These are phyloP conservation scores for Eupeodes latifasciatus DNA, from an alignment of 2,888 invertebrate genomes.

Conservation along the genomic window DNA sequence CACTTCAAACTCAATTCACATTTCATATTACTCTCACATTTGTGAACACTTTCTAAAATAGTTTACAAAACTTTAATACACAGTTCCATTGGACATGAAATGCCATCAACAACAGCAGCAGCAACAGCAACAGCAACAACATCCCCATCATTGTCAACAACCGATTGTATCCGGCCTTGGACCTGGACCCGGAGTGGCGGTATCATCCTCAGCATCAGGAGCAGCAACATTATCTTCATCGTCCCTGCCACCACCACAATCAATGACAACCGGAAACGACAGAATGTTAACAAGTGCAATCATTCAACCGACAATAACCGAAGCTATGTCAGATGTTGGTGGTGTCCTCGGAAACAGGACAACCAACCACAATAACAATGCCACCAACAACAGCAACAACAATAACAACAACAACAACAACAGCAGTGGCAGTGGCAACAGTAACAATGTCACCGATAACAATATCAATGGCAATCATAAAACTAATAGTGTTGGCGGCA, in stretches of 20 bases:
- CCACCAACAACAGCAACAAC: slow-evolving; percentile 55
- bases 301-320: slow-evolving; percentile 78
- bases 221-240: not conserved
- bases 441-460: slow-evolving; percentile 76
- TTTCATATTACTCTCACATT: slow-evolving; percentile 25
- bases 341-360: slow-evolving; percentile 78
- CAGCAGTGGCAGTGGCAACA: slow-evolving; percentile 59
- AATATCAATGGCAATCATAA: slow-evolving; percentile 77
- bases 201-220: slow-evolving; percentile 32
- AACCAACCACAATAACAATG: slow-evolving; percentile 77
- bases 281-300: slow-evolving; percentile 84
- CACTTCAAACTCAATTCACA: slow-evolving; percentile 79
- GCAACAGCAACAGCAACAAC: slow-evolving; percentile 79
- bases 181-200: slow-evolving; percentile 67
- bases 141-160: slow-evolving; percentile 78
- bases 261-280: slow-evolving; percentile 83
- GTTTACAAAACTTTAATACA: slow-evolving; percentile 76
- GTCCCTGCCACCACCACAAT: slow-evolving; percentile 79
- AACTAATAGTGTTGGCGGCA: slow-evolving; percentile 74
- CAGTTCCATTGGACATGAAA: slow-evolving; percentile 84
- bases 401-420: slow-evolving; percentile 21
- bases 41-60: slow-evolving; percentile 64
- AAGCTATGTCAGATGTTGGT: slow-evolving; percentile 77
- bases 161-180: slow-evolving; percentile 78
- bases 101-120: slow-evolving; percentile 81